Evolutionary conservation across 1,140 invertebrate genomes (phyloP), one percentile per base, ranked within the genome.

Genomic region (Caenorhabditis remanei): DNA sequence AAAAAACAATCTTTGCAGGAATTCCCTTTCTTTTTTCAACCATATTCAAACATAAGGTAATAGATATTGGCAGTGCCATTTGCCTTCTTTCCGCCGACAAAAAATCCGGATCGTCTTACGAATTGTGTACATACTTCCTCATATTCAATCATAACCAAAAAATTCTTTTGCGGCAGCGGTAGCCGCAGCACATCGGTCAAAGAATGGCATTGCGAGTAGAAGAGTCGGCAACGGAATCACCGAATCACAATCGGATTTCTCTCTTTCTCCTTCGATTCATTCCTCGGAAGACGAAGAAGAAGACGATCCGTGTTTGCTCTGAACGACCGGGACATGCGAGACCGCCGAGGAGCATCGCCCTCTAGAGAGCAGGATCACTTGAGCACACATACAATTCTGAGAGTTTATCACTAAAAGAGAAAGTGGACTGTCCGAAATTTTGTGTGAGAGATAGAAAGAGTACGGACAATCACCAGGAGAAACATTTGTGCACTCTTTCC

Each of bases 341-440:
- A 11, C 21, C 21, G 24, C 11, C 19, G 61, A 32, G 41, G 71
- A n/a, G 71, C 8, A 19, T 71, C 65, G 65, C 65, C 65, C 65
- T 71, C 41, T 53, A 79, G 21, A 79, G 71, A 79, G 71, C 71
- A 79, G 71, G 71, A 79, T 79, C 71, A 79, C 71, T 79, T 79
- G 71, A 79, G 71, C 71, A 79, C 46, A 79, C 71, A 79, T 14
- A 53, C 46, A 79, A n/a, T 32, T 32, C 32, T 53, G 71, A 79
- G 71, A 79, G 71, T 79, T 79, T 79, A 79, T 79, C 71, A 79
- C 71, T 71, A 21, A 32, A 32, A 71, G 32, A 50, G n/a, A 79
- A n/a, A 79, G 71, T 50, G 71, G 67, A 71, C 67, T 46, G 67
- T 71, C 67, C 67, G 71, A 79, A 50, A 79, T 71, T 46, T 53